These are phyloP conservation scores for Aphis craccivora DNA, from an alignment of 1,140 invertebrate species.

Conservation along the genomic window DNA sequence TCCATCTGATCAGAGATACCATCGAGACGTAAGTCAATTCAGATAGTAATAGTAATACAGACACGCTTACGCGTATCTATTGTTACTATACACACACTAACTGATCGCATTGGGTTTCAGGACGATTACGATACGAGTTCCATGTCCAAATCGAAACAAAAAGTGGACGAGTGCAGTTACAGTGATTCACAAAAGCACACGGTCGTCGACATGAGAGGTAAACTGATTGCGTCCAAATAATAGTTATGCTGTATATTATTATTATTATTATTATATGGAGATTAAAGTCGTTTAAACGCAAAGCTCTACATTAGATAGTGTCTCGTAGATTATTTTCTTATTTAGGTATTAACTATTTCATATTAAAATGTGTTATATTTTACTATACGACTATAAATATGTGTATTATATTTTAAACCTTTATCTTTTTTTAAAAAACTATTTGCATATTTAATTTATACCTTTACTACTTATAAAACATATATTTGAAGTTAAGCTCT, in stretches of 20 bases:
- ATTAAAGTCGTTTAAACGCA: too few species aligned
- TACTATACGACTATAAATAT: not conserved
- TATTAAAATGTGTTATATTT: not conserved
- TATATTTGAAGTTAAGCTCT: not conserved
- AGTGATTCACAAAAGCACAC: conserved; percentile 78
- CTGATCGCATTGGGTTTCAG: not conserved
- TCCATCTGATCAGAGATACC: conserved; percentile 38
- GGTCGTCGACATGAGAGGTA: conserved; percentile 94
- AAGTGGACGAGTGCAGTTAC: conserved; percentile 39
- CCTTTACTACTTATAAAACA: not conserved
- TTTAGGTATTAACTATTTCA: too few species aligned
- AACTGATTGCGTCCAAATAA: not conserved
- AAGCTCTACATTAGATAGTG: not conserved
- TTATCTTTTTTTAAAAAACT: not conserved
- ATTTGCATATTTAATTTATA: not conserved
- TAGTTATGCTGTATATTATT: not conserved
- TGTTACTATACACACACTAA: not conserved
- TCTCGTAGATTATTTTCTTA: not conserved
- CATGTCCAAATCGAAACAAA: conserved; percentile 49
- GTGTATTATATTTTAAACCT: not conserved
- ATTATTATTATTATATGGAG: too few species aligned
- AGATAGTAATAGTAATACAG: not conserved
- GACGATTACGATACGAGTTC: conserved; percentile 37
- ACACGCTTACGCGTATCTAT: not conserved
- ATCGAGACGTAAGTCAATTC: conserved; percentile 2